Conservation (phyloP, 2,797 vertebrate genomes). For the Cetoscarus ocellatus region DNA sequence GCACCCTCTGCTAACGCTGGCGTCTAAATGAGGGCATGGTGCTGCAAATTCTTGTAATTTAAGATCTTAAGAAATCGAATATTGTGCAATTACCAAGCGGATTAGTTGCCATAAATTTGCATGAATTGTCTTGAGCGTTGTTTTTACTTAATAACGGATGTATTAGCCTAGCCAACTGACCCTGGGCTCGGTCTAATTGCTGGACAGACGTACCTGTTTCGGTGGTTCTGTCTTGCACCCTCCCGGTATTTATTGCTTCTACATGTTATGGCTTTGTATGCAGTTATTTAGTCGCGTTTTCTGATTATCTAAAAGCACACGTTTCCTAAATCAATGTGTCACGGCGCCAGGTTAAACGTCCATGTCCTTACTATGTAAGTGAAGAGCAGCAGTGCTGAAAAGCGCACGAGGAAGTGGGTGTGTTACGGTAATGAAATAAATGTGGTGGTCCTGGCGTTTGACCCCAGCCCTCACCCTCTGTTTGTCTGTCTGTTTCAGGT, state of each 20-base stretch:
- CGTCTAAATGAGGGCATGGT: slow-evolving; percentile 17
- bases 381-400: neutral
- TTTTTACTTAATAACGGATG: slow-evolving; percentile 4
- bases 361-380: neutral
- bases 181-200: slow-evolving; percentile 79
- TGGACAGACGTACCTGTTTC: slow-evolving; percentile 48
- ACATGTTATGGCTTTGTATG: neutral
- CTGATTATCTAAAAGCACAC: fast-evolving
- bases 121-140: neutral
- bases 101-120: fast-evolving
- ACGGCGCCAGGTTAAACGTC: too few species aligned
- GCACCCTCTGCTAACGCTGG: slow-evolving; percentile 52
- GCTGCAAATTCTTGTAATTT: neutral
- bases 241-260: neutral
- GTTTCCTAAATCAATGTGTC: too few species aligned
- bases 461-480: neutral
- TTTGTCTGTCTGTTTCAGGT: slow-evolving; percentile 84
- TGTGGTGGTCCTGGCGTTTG: neutral
- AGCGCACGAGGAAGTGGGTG: slow-evolving; percentile 10
- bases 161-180: slow-evolving; percentile 40
- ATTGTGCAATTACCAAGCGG: fast-evolving
- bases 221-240: neutral
- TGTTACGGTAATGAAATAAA: slow-evolving; percentile 1
- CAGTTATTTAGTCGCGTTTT: fast-evolving
- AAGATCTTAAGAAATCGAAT: fast-evolving